Evolutionary conservation across 2,113 vertebrate species (phyloP).

Genomic region (Macheiramphus alcinus): DNA sequence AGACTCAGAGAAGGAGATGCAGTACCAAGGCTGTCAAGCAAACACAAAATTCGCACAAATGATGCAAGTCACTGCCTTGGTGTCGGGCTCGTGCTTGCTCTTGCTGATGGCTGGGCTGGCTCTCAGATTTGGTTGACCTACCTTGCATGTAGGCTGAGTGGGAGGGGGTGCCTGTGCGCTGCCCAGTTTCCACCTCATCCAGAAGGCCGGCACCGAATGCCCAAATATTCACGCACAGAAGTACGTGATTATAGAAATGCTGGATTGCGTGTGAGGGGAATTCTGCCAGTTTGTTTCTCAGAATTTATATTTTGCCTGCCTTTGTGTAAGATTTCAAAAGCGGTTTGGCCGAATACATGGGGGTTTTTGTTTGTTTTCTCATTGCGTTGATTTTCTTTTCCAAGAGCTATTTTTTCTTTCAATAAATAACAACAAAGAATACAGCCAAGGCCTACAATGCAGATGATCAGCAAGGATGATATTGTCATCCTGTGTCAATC

Average conservation of each 20-base stretch:
- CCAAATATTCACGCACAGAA: background rate
- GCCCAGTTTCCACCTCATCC: background rate
- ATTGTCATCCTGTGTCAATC: slow-evolving; percentile 66
- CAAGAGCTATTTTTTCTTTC: slow-evolving; percentile 63
- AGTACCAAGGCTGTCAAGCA: background rate
- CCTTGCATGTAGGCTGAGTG: background rate
- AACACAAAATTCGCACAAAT: background rate
- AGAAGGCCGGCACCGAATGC: background rate
- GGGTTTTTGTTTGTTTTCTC: slow-evolving; percentile 54
- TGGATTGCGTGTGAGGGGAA: slow-evolving; percentile 45
- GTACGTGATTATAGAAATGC: slow-evolving; percentile 1
- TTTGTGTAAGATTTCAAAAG: slow-evolving; percentile 71
- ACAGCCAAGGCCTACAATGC: slow-evolving; percentile 21
- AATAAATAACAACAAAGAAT: slow-evolving; percentile 58
- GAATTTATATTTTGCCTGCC: slow-evolving; percentile 58
- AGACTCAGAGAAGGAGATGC: background rate
- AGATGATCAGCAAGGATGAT: slow-evolving; percentile 66
- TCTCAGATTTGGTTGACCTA: background rate
- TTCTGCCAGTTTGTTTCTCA: slow-evolving; percentile 59
- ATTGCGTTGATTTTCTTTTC: slow-evolving; percentile 43
- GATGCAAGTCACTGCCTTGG: background rate
- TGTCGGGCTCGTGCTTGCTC: background rate
- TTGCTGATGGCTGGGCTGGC: background rate
- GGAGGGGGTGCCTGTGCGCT: background rate
- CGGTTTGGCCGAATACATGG: slow-evolving; percentile 33